Conservation (phyloP, 2,113 vertebrate species). For the Callionymus lyra region DNA sequence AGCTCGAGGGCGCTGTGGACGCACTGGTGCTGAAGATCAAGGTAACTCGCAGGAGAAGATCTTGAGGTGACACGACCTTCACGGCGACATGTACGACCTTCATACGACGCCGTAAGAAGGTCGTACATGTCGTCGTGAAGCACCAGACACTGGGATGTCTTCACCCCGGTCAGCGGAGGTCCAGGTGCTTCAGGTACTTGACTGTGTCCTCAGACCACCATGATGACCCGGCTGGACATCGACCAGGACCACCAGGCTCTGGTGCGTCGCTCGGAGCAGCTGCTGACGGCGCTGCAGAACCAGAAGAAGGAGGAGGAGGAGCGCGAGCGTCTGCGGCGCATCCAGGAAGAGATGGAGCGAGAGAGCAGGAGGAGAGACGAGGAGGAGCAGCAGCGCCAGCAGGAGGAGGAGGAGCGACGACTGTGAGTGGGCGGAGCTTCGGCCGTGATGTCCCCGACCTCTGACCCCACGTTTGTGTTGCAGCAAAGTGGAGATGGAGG, state of each 20-base stretch:
- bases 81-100: too few species aligned
- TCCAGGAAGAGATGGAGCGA: conserved; percentile 92
- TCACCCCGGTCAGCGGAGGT: too few species aligned
- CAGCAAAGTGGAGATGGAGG: conserved; percentile 92
- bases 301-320: conserved; percentile 93
- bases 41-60: conserved; percentile 62
- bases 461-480: not conserved
- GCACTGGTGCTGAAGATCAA: conserved; percentile 80
- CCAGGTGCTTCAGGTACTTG: too few species aligned
- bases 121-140: too few species aligned
- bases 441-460: not conserved
- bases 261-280: conserved; percentile 80
- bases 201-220: conserved; percentile 57
- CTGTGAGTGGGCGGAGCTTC: conserved; percentile 67
- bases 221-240: conserved; percentile 84
- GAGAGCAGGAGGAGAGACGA: conserved; percentile 82
- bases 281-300: conserved; percentile 82
- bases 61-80: too few species aligned
- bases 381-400: conserved; percentile 73
- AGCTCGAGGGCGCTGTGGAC: conserved; percentile 80
- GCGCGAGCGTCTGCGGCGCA: conserved; percentile 77
- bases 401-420: conserved; percentile 82
- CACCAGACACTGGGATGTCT: too few species aligned
- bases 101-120: too few species aligned
- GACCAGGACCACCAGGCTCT: conserved; percentile 79